Percentiles rank a stretch among this genome's conserved stretches.
phyloP scores from a whole-genome alignment of 2,797 vertebrate species.

The Chelon auratus region DNA sequence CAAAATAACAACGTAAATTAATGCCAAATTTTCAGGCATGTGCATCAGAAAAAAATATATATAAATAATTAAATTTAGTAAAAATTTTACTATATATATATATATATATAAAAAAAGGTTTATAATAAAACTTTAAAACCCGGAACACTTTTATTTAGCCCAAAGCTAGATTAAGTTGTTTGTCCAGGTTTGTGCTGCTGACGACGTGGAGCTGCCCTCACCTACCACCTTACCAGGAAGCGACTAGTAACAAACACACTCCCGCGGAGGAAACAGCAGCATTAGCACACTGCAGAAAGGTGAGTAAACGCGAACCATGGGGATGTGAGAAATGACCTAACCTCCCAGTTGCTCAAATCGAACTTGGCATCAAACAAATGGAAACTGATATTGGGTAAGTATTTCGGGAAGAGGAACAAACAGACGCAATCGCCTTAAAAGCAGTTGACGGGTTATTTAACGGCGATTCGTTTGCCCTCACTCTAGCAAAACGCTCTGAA shows the following conservation, averaged over 20 bases:
- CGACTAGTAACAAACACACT: slow-evolving; percentile 15
- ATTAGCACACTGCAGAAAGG: slow-evolving; percentile 40
- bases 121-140: too few relatives aligned
- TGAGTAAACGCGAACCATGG: slow-evolving; percentile 54
- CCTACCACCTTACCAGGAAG: slow-evolving; percentile 74
- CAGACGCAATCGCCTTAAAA: neutral
- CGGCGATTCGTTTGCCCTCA: slow-evolving; percentile 7
- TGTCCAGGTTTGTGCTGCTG: neutral
- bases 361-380: neutral
- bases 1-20: too few relatives aligned
- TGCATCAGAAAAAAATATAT: too few relatives aligned
- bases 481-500: neutral
- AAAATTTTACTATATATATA: too few relatives aligned
- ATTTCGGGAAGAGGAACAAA: too few relatives aligned
- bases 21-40: too few relatives aligned
- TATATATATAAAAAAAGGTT: too few relatives aligned
- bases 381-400: neutral
- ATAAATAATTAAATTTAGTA: too few relatives aligned
- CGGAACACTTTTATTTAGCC: too few relatives aligned
- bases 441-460: slow-evolving; percentile 5
- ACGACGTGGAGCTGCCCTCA: slow-evolving; percentile 58
- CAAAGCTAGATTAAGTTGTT: neutral
- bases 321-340: neutral
- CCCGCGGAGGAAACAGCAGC: slow-evolving; percentile 22
- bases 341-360: neutral